phyloP scores from a whole-genome alignment of 2,888 invertebrate genomes.

The Gymnosoma rotundatum region DNA sequence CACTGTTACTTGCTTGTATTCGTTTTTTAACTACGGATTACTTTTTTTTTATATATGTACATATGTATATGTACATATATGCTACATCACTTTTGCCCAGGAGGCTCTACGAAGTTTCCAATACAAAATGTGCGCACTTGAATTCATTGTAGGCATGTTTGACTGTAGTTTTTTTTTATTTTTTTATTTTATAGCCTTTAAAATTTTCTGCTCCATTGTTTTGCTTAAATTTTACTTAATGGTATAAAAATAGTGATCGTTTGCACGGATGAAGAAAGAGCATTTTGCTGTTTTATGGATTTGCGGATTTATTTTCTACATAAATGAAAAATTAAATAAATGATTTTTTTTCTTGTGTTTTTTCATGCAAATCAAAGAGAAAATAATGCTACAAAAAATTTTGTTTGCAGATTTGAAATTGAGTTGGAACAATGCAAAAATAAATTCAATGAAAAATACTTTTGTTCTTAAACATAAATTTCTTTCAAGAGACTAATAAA shows the following conservation, averaged over 20 bases:
- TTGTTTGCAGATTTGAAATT: slow-evolving; percentile 5
- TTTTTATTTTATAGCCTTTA: not conserved
- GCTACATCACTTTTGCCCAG: too few relatives aligned
- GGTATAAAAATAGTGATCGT: slow-evolving; percentile 19
- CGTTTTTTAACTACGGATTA: too few relatives aligned
- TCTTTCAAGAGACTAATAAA: slow-evolving; percentile 56
- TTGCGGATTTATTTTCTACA: too few relatives aligned
- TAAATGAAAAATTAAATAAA: too few relatives aligned
- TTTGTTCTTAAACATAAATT: slow-evolving; percentile 34
- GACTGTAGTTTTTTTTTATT: too few relatives aligned
- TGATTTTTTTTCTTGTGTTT: not conserved
- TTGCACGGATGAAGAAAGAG: not conserved
- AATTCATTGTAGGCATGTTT: too few relatives aligned
- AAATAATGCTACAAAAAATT: slow-evolving; percentile 4
- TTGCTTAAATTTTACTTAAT: slow-evolving; percentile 35
- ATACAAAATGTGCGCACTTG: too few relatives aligned
- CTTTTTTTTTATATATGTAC: too few relatives aligned
- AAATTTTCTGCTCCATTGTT: not conserved
- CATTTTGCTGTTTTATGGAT: too few relatives aligned
- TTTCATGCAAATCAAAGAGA: slow-evolving; percentile 54
- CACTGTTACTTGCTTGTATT: too few relatives aligned
- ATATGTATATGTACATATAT: too few relatives aligned
- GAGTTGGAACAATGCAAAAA: slow-evolving; percentile 4
- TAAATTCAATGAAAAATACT: slow-evolving; percentile 1
- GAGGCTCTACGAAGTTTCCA: too few relatives aligned